A percentile compares a stretch with the other conserved stretches of the same genome.
Conservation (phyloP, 2,888 invertebrate species). For the Auanema sp. region DNA sequence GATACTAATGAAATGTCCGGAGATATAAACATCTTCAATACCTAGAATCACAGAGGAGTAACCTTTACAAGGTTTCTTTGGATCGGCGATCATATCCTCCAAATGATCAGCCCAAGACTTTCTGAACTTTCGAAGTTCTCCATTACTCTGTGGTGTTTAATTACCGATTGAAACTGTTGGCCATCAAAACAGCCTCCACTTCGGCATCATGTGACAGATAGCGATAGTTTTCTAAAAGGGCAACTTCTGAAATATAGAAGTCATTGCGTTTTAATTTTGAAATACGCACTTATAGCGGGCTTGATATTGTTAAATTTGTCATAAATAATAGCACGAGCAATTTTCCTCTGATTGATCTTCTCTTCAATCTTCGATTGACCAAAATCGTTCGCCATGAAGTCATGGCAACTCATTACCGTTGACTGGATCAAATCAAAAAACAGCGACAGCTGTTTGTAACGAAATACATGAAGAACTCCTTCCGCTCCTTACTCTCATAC, state of each 20-base stretch:
- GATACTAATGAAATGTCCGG: too few species aligned
- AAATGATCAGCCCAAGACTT: not conserved
- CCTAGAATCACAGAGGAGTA: too few species aligned
- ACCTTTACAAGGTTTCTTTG: not conserved
- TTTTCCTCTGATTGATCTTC: constrained; percentile 9
- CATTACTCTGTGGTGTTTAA: too few species aligned
- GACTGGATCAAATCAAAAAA: constrained; percentile 69
- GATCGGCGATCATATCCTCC: not conserved
- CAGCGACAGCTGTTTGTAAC: constrained; percentile 66
- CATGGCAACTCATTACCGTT: constrained; percentile 64
- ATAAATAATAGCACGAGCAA: constrained; percentile 39
- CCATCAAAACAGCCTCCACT: too few species aligned
- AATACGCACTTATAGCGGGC: constrained; percentile 3
- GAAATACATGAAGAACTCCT: not conserved
- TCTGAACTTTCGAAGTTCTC: not conserved
- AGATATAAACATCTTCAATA: too few species aligned
- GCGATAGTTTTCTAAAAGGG: not conserved
- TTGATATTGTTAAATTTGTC: constrained; percentile 17
- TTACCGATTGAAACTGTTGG: too few species aligned
- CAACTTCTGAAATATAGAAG: not conserved
- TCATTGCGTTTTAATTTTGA: too few species aligned
- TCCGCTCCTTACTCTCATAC: constrained; percentile 65
- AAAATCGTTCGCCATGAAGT: constrained; percentile 64
- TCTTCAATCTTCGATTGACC: constrained; percentile 49
- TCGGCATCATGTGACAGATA: not conserved